Evolutionary conservation across 2,888 invertebrate species (phyloP), one percentile per base, ranked within the genome.

Genomic region (Caenorhabditis sinica): DNA sequence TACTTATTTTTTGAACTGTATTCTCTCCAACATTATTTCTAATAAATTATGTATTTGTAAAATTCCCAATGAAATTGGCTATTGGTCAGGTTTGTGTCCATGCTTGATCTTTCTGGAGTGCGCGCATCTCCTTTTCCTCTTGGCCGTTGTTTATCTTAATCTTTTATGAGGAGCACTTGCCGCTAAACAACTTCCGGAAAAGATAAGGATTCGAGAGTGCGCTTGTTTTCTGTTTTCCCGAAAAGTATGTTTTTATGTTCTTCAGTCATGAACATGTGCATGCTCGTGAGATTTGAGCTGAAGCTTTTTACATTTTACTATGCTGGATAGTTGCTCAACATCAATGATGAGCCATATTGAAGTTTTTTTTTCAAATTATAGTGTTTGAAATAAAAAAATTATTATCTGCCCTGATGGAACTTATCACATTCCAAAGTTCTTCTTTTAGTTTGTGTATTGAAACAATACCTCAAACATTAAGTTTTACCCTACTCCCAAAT

Each of bases 141-240:
- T 53, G 43, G 43, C 40, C 15, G 65, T 72, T 79, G 79, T 79
- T 79, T 79, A 65, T 77, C 69, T 68, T 69, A 56, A 71, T 71
- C 63, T 45, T 79, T 65, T 79, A 71, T 71, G 71, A 71, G 71
- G 53, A 71, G 79, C 53, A 71, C 69, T 79, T 79, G 79, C 79
- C 79, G 79, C 63, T 79, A 61, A 79, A 79, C 79, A 79, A 79
- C 79, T 71, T 79, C 79, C 79, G 71, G 71, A 72, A 53, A 56
- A 36, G 56, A 58, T 76, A 33, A 68, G 60, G 66, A 75, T 40
- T 43, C 15, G 60, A 30, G 49, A n/a, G 30, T 43, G 30, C 1
- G 30, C 49, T 20, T 66, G 58, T 75, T 51, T 51, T 68, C 40
- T 36, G 40, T n/a, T n/a, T n/a, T n/a, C n/a, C 49, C 63, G 56